Percentiles rank a stretch among this genome's conserved stretches.
These are phyloP conservation scores for Trachelus tabidus DNA, from an alignment of 2,888 invertebrate species.

Conservation along the genomic window DNA sequence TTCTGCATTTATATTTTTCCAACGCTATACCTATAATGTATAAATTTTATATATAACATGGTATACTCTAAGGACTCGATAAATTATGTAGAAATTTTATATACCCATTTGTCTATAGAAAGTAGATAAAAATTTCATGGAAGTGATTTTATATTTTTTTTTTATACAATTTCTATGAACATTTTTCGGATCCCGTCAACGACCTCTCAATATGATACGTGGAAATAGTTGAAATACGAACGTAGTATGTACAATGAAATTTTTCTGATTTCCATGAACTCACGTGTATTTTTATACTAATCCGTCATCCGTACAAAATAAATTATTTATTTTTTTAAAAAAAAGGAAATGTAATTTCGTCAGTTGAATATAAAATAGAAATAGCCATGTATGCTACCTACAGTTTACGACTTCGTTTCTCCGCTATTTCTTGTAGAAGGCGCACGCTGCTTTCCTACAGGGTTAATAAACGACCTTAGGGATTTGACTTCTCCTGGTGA, in stretches of 20 bases:
- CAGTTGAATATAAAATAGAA: not conserved
- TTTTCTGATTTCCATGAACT: not conserved
- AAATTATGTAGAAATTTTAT: too few species aligned
- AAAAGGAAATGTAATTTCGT: not conserved
- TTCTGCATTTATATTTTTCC: too few species aligned
- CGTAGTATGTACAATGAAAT: not conserved
- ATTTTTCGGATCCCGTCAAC: not conserved
- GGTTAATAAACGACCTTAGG: constrained; percentile 41
- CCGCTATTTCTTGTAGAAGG: not conserved
- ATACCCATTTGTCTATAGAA: too few species aligned
- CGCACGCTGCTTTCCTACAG: constrained; percentile 11
- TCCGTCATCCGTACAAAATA: not conserved
- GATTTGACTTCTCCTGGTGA: constrained; percentile 31
- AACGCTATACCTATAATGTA: too few species aligned
- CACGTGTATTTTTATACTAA: not conserved
- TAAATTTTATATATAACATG: too few species aligned
- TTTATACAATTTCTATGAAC: too few species aligned
- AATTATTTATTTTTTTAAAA: not conserved
- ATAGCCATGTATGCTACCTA: not conserved
- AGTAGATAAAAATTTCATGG: too few species aligned
- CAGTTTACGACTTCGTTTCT: not conserved
- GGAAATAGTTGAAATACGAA: not conserved
- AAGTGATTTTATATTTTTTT: too few species aligned
- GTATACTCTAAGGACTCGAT: too few species aligned
- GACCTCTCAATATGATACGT: not conserved